These are phyloP conservation scores for Candidula unifasciata DNA, from an alignment of 2,888 invertebrate genomes.

Conservation along the genomic window DNA sequence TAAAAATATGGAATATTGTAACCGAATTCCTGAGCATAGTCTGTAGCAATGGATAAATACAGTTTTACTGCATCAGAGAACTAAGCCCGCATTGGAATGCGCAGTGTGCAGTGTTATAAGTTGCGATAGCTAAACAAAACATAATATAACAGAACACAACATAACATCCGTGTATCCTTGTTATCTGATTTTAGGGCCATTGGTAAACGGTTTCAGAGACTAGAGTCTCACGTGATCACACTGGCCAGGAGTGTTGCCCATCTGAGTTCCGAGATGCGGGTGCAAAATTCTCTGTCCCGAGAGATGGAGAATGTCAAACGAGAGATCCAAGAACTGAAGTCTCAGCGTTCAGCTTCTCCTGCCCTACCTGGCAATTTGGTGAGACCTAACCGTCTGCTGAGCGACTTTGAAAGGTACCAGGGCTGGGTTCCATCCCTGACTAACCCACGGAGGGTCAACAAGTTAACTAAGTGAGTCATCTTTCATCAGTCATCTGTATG, in stretches of 20 bases:
- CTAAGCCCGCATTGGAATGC: no score
- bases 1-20: no score
- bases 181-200: constrained; percentile 24
- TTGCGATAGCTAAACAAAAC: background rate
- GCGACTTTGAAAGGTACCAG: constrained; percentile 75
- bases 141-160: background rate
- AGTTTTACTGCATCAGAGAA: no score
- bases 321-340: constrained; percentile 85
- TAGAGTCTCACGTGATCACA: constrained; percentile 94
- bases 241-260: constrained; percentile 93
- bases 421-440: constrained; percentile 82
- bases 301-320: constrained; percentile 92
- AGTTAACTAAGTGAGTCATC: constrained; percentile 85
- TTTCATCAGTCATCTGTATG: background rate
- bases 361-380: constrained; percentile 44
- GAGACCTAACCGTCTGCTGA: constrained; percentile 48
- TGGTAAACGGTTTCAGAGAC: constrained; percentile 76
- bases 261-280: constrained; percentile 92
- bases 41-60: no score
- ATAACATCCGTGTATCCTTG: background rate
- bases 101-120: no score
- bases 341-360: constrained; percentile 49
- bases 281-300: constrained; percentile 90
- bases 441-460: constrained; percentile 90
- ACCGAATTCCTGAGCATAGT: no score